phyloP scores from a whole-genome alignment of 92 coral and sea anemone genomes.

The Siderastrea radians region DNA sequence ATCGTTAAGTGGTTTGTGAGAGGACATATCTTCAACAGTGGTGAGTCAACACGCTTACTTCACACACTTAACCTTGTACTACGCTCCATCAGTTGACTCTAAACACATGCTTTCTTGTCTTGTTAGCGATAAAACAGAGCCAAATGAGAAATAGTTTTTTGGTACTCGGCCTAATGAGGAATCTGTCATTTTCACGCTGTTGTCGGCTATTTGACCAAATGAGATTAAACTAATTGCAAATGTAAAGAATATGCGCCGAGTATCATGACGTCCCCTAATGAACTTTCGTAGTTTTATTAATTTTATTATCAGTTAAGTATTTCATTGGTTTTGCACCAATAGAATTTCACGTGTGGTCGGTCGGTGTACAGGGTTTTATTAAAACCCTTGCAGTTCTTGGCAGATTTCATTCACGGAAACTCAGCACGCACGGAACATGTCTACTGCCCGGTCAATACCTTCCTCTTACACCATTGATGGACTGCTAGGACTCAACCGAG shows the following conservation, averaged over 20 bases:
- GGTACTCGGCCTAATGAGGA: slow-evolving; percentile 66
- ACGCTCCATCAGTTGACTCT: slow-evolving; percentile 5
- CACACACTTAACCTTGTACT: slow-evolving; percentile 42
- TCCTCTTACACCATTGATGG: slow-evolving; percentile 86
- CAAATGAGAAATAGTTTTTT: background rate
- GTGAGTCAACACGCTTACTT: slow-evolving; percentile 49
- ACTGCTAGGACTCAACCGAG: slow-evolving; percentile 73
- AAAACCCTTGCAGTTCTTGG: slow-evolving; percentile 52
- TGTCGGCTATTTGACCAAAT: slow-evolving; percentile 95
- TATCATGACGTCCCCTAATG: slow-evolving; percentile 91
- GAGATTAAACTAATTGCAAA: slow-evolving; percentile 92
- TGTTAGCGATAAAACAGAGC: slow-evolving; percentile 10
- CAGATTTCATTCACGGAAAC: slow-evolving; percentile 52
- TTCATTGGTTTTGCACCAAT: slow-evolving; percentile 76
- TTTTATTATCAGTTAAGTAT: slow-evolving; percentile 84
- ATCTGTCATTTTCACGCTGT: slow-evolving; percentile 69
- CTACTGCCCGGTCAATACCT: slow-evolving; percentile 40
- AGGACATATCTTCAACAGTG: slow-evolving; percentile 45
- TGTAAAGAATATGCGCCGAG: slow-evolving; percentile 87
- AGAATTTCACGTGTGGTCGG: slow-evolving; percentile 71
- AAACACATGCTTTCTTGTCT: background rate
- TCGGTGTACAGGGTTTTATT: slow-evolving; percentile 60
- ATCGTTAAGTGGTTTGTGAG: slow-evolving; percentile 41
- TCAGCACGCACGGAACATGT: slow-evolving; percentile 21
- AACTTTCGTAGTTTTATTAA: slow-evolving; percentile 94